Base-by-base conservation (phyloP, 2,113 vertebrate genomes). In the Delphinapterus leucas region DNA sequence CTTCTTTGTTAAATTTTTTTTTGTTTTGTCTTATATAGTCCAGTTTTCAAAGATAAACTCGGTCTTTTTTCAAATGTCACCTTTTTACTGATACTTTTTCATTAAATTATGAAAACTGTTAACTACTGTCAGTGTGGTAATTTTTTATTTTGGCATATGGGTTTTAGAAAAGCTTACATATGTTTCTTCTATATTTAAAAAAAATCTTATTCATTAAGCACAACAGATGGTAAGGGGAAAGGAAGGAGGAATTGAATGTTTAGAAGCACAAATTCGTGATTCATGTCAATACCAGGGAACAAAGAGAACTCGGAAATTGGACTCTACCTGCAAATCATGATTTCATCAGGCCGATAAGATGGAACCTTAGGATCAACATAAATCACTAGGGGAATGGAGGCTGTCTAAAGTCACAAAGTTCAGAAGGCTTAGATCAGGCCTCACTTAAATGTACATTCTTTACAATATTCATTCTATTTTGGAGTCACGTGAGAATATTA, bases 71-170 rank as follows among this genome's bases (percentile, higher is more conserved):
- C 98, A 99, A 98, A 99, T 98, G 97, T 98, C 98, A 98, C 98
- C 98, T 99, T 99, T 99, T 99, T 99, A 99, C 98, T 98, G 98
- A 97, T 98, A 98, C 98, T 99, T 99, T 99, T 99, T 98, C 98
- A 99, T 99, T 99, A 99, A 99, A 99, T 99, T 99, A 99, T 99
- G 98, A 99, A 98, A 99, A 99, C 96, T 98, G 98, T 94, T 98
- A 98, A 98, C 98, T 97, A 94, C 88, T 98, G 98, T 96, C 96
- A 92, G 97, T 96, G 98, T 98, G 98, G 98, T 98, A 89, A 93
- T 98, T 98, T 97, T 99, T 98, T 96, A 98, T 82, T 93, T 92
- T 76, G 80, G 17, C 65, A 81, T 79, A 41, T 83, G 88, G 55
- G 61, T 94, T 96, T 97, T 97, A 60, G 18, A 88, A 95, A 94